Base-by-base conservation (phyloP, 2,888 invertebrate genomes). In the Drosophila fungiperda region DNA sequence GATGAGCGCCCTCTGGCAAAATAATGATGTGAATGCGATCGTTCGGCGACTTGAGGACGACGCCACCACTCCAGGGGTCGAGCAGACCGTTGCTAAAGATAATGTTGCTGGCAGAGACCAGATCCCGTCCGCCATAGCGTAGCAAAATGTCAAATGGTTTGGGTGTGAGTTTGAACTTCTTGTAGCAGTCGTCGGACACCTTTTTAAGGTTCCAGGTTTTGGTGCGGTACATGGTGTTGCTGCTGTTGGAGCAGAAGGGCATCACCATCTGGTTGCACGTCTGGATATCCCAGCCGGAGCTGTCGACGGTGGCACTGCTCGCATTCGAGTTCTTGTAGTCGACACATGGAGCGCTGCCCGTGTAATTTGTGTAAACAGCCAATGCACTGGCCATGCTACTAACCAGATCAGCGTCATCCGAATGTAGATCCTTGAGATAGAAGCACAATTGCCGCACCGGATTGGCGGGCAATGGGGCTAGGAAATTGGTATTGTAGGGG, bases 201-300 rank as follows among this genome's bases (percentile, higher is more conserved):
- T 93, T 83, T 1, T 95, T 94, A 61, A 96, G 94, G 93, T 97
- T 94, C 98, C 98, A 99, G 0, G 94, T 90, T 0, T 89, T 75
- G 1, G 95, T 94, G 89, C 97, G 96, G 92, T 98, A 98, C 96
- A 99, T 98, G 89, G 97, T 98, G 12, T 94, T 94, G 1, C 94
- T 93, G 48, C 96, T 97, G 78, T 95, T 95, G 11, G 95, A 94
- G 92, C 99, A 99, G 94, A 97, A 96, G 0, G 99, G 99, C 97
- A 99, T 98, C 70, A 98, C 96, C 97, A 99, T 98, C 93, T 99
- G 99, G 32, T 98, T 98, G 91, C 99, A 99, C 0, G 96, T 95
- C 95, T 98, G 98, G 91, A 96, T 97, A 76, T 95, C 94, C 98
- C 98, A 99, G 17, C 87, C 87, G 7, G 49, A 29, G 7, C 58